These are phyloP conservation scores for Oreonectes daqikongensis DNA, from an alignment of 2,797 vertebrate genomes.

Conservation along the genomic window DNA sequence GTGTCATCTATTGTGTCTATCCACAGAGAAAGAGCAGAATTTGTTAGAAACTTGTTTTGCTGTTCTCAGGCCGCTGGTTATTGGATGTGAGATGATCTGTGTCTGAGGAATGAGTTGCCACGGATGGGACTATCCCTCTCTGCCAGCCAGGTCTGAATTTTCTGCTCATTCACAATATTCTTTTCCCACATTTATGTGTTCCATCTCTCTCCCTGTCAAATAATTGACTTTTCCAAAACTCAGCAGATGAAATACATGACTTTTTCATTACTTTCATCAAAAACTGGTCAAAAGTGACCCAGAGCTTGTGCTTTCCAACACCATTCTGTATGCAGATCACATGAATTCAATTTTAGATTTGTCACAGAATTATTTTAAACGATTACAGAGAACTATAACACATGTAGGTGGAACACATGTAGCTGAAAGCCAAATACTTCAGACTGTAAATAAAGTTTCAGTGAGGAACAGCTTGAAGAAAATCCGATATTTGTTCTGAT, in stretches of 20 bases:
- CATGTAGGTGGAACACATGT: background rate
- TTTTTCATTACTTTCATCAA: background rate
- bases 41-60: background rate
- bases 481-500: slow-evolving; percentile 31
- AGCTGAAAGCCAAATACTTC: slow-evolving; percentile 22
- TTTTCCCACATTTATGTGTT: slow-evolving; percentile 10
- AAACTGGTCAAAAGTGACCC: background rate
- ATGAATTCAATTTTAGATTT: background rate
- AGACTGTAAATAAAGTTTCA: slow-evolving; percentile 13
- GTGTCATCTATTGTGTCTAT: background rate
- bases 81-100: slow-evolving; percentile 8
- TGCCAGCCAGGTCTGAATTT: background rate
- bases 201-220: background rate
- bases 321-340: too few relatives aligned
- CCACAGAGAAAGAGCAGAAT: background rate
- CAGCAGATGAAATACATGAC: background rate
- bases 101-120: background rate
- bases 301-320: too few relatives aligned
- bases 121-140: background rate
- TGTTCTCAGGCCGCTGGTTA: background rate
- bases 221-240: background rate
- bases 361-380: background rate
- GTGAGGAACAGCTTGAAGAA: slow-evolving; percentile 8
- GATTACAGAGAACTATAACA: background rate
- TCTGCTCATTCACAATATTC: slow-evolving; percentile 1